Evolutionary conservation across 2,113 vertebrate genomes (phyloP), one percentile per base, ranked within the genome.

Genomic region (Hippoglossus stenolepis): DNA sequence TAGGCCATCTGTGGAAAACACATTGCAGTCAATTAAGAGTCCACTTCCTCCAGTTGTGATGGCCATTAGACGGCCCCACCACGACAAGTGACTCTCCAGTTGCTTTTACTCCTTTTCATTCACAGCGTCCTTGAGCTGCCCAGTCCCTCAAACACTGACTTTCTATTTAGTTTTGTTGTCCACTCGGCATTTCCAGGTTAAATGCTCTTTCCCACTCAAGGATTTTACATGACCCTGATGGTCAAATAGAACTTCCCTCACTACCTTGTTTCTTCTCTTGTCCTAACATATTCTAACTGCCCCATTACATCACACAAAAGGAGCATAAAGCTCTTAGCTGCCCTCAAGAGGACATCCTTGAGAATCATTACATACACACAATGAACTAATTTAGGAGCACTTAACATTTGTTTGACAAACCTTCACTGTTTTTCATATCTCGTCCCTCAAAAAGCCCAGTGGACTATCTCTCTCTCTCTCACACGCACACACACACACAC

Each of bases 1-100:
- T 94, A 88, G 91, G 82, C 87, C 93, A 92, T 90, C 92, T 94
- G 92, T 90, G 87, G 85, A 88, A 89, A 91, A 88, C 75, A 87
- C 87, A 83, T 79, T 70, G 88, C 77, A 83, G 87, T 92, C 93
- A 94, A 94, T 94, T 93, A 93, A 87, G 89, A 90, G 86, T 91
- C 89, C 82, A 87, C 90, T 89, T 84, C 84, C 89, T 90, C 63
- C 83, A 71, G 77, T 79, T 85, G 82, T 73, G 70, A 90, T 57
- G 84, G 87, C 93, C 93, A 93, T 94, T 94, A 94, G 89, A 89
- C 84, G 54, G 58, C 74, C 68, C 64, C 61, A 76, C 80, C 63
- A 82, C 5, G 28, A 89, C 87, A 86, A 93, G 90, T 90, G 90
- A 93, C 94, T 90, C 93, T 93, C 93, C 86, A 94, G 70, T 84